Evolutionary conservation across 2,113 vertebrate genomes (phyloP).

Genomic region (Donacobius atricapilla): DNA sequence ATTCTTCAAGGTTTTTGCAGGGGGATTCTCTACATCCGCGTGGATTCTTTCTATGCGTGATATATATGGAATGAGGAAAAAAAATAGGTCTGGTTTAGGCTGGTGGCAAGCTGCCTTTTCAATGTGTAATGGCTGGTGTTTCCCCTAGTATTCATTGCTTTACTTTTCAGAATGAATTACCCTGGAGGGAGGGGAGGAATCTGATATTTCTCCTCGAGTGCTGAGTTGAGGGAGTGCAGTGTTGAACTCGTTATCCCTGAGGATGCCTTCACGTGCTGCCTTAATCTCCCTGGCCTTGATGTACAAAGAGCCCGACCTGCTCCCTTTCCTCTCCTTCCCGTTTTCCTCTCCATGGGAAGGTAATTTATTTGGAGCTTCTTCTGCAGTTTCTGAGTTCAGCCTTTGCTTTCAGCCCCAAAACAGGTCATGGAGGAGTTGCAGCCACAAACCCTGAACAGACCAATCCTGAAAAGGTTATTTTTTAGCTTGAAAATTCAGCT

Average conservation of each 20-base stretch:
- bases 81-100: background rate
- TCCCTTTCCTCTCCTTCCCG: background rate
- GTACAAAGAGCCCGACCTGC: background rate
- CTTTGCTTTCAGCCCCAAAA: background rate
- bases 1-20: background rate
- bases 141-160: background rate
- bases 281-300: constrained; percentile 32
- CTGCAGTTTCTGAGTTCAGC: background rate
- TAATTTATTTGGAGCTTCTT: background rate
- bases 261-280: background rate
- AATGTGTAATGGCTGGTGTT: background rate
- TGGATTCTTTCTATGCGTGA: background rate
- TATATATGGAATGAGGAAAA: background rate
- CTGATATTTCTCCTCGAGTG: background rate
- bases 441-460: background rate
- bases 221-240: background rate
- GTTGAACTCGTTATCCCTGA: background rate
- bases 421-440: background rate
- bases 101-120: background rate
- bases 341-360: background rate
- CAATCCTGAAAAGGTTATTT: background rate
- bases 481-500: background rate
- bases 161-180: background rate
- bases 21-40: background rate
- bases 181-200: background rate